Conservation (phyloP, 1,140 invertebrate genomes). For the Epicauta chinensis region DNA sequence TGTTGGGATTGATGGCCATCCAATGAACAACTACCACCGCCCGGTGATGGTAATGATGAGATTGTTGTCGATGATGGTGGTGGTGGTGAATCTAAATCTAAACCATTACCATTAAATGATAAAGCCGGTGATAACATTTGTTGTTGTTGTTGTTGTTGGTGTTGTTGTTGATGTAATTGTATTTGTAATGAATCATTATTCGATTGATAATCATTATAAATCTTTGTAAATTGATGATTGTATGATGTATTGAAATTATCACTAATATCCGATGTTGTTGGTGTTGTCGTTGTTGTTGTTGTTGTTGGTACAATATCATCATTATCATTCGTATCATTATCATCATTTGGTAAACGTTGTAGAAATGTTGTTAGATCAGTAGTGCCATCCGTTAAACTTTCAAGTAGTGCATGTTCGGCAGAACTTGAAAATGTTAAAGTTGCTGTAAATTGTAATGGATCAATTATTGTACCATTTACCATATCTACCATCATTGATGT, state of each 20-base stretch:
- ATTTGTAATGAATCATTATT: conserved; percentile 49
- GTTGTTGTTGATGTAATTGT: conserved; percentile 52
- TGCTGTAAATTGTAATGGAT: conserved; percentile 73
- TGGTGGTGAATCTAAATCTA: conserved; percentile 64
- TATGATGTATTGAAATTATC: conserved; percentile 43
- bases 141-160: conserved; percentile 52
- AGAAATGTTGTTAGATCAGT: conserved; percentile 68
- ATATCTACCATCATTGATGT: conserved; percentile 72
- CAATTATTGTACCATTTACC: conserved; percentile 64
- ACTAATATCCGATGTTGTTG: conserved; percentile 55
- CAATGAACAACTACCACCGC: conserved; percentile 59
- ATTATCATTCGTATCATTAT: conserved; percentile 42
- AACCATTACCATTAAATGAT: conserved; percentile 58
- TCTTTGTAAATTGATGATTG: conserved; percentile 40
- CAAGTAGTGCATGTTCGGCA: conserved; percentile 65
- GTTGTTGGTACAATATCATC: conserved; percentile 37
- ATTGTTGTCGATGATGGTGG: conserved; percentile 46
- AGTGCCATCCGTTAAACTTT: conserved; percentile 59
- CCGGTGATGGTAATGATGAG: conserved; percentile 70
- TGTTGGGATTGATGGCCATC: conserved; percentile 46
- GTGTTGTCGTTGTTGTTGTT: conserved; percentile 51
- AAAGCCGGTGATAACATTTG: conserved; percentile 60
- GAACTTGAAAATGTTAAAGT: conserved; percentile 70
- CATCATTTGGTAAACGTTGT: conserved; percentile 55
- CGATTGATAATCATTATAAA: conserved; percentile 44